These are phyloP conservation scores for Drosophila algonquin DNA, from an alignment of 2,888 invertebrate species.

Conservation along the genomic window DNA sequence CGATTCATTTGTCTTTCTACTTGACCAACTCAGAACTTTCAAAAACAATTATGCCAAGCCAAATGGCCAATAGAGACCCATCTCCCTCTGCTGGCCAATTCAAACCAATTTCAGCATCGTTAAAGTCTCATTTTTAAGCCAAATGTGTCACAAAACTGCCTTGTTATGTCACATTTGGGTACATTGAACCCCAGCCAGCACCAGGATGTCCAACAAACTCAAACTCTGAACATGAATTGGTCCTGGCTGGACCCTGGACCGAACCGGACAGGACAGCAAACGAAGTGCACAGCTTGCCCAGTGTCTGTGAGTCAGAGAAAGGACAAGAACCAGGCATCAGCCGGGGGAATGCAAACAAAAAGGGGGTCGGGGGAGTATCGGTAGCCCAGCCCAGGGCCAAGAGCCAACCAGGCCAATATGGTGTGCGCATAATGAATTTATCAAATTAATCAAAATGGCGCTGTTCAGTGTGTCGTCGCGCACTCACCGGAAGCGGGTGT, in stretches of 20 bases:
- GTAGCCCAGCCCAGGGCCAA: conserved; percentile 3
- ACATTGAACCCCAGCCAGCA: conserved; percentile 58
- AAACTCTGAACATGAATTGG: conserved; percentile 12
- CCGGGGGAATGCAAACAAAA: conserved; percentile 13
- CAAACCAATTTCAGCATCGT: conserved; percentile 52
- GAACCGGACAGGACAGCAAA: conserved; percentile 27
- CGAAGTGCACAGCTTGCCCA: conserved; percentile 51
- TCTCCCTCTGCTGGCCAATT: conserved; percentile 8
- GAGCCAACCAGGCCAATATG: conserved; percentile 68
- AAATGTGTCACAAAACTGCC: conserved; percentile 73
- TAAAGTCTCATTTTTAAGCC: conserved; percentile 75
- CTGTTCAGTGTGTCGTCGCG: conserved; percentile 42
- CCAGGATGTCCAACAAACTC: conserved; percentile 2
- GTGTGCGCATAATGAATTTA: conserved; percentile 80
- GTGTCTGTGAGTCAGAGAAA: conserved; percentile 18
- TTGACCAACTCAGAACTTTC: conserved; percentile 53
- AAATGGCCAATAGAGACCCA: conserved; percentile 55
- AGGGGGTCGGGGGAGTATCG: neutral
- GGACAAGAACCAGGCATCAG: conserved; percentile 28
- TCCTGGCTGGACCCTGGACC: conserved; percentile 9
- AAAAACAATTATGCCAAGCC: conserved; percentile 60
- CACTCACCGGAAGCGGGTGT: conserved; percentile 55
- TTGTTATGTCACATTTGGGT: conserved; percentile 70
- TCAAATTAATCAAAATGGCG: conserved; percentile 80
- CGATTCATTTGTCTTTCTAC: conserved; percentile 70